Evolutionary conservation across 2,797 vertebrate species (phyloP).

Genomic region (Natrix natrix): DNA sequence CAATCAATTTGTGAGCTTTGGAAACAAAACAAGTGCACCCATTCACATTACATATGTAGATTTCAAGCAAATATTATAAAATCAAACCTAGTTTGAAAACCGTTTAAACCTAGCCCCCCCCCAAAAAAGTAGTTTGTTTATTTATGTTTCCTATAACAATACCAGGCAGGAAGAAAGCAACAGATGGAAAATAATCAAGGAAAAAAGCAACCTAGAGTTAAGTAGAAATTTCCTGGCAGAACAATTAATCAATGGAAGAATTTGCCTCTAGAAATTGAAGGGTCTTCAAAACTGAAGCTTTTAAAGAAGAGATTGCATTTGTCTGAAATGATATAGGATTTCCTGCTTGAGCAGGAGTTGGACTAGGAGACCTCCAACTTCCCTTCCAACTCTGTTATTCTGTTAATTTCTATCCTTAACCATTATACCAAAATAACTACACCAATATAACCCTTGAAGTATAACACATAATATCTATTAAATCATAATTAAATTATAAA

Average conservation of each 20-base stretch:
- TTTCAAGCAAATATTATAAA: neutral
- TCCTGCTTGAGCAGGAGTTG: no score
- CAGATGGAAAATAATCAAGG: neutral
- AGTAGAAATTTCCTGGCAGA: neutral
- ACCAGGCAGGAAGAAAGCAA: neutral
- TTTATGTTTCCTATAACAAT: neutral
- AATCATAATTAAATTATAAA: neutral
- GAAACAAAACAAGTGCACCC: neutral
- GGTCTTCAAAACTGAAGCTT: neutral
- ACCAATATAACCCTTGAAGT: neutral
- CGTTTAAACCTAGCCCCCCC: neutral
- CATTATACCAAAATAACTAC: neutral
- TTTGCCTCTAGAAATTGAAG: neutral
- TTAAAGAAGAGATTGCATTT: neutral
- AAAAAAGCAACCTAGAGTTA: neutral
- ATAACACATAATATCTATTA: constrained; percentile 25
- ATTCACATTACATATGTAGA: neutral
- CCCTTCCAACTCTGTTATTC: neutral
- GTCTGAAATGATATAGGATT: neutral
- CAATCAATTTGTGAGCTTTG: neutral
- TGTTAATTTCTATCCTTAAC: neutral
- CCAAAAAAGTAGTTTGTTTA: neutral
- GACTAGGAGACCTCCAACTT: neutral
- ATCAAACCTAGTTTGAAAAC: neutral
- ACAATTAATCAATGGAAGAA: neutral